These are phyloP conservation scores for Pantherophis guttatus DNA, from an alignment of 2,113 vertebrate species.

Conservation along the genomic window DNA sequence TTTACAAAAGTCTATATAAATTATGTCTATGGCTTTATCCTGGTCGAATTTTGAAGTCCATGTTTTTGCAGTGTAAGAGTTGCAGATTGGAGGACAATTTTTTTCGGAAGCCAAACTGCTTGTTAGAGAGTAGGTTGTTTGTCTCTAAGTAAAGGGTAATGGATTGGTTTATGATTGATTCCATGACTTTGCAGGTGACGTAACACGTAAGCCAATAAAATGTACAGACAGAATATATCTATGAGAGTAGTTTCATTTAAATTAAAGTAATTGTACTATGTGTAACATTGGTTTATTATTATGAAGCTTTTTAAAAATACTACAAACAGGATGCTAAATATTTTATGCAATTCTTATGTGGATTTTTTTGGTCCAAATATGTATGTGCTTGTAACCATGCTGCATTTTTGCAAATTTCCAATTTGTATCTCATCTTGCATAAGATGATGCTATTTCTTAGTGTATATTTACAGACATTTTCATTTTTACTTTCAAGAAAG, in stretches of 20 bases:
- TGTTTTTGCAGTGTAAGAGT: too few species aligned
- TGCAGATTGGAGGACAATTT: too few species aligned
- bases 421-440: neutral
- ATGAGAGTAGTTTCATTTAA: neutral
- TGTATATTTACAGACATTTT: neutral
- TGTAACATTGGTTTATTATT: neutral
- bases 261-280: neutral
- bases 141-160: too few species aligned
- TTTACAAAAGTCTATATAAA: too few species aligned
- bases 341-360: neutral
- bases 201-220: neutral
- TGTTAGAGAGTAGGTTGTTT: too few species aligned
- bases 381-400: neutral
- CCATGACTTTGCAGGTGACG: too few species aligned
- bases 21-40: too few species aligned
- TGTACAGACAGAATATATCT: neutral
- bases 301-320: neutral
- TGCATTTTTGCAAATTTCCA: constrained; percentile 2
- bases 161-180: too few species aligned
- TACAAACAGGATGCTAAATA: neutral
- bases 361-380: neutral
- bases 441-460: neutral
- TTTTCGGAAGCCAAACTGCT: too few species aligned
- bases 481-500: neutral
- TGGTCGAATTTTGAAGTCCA: too few species aligned